Evolutionary conservation across 1,140 invertebrate genomes (phyloP), one percentile per base, ranked within the genome.

Genomic region (Drosophila quadrilineata): DNA sequence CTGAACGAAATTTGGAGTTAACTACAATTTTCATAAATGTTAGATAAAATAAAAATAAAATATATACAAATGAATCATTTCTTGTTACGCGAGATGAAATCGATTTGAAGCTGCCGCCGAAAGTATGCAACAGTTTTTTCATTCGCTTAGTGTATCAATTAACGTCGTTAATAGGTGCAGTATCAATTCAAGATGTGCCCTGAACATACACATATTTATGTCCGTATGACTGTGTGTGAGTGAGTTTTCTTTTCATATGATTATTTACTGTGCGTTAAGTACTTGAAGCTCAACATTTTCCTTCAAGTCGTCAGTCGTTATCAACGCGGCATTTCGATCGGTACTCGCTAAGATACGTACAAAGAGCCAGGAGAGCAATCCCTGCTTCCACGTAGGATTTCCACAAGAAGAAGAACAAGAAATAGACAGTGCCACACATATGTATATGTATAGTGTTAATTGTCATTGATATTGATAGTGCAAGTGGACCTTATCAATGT

Each of bases 291-390:
- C 40, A 69, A 56, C 66, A 59, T 57, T 41, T 53, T 31, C 36
- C 73, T 65, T 57, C 35, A 38, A 38, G 50, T 31, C 50, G 54
- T 48, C 75, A 85, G 80, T 85, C 67, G 75, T 71, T 86, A 86
- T 85, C 75, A 86, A 71, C 62, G 56, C 79, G 79, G 57, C 79
- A 64, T 29, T 72, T 63, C 49, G 46, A 50, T 56, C 64, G 57
- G 62, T 65, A 75, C 62, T 26, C 41, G 9, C 19, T 43, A n/a
- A n/a, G n/a, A n/a, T n/a, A n/a, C n/a, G n/a, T n/a, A n/a, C n/a
- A n/a, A n/a, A n/a, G n/a, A n/a, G n/a, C n/a, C n/a, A n/a, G n/a
- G n/a, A n/a, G n/a, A n/a, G n/a, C n/a, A n/a, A n/a, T n/a, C n/a
- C n/a, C n/a, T n/a, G n/a, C n/a, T n/a, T n/a, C n/a, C n/a, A n/a